Base-by-base conservation (phyloP, 2,888 invertebrate genomes). In the Drosophila acutilabella region DNA sequence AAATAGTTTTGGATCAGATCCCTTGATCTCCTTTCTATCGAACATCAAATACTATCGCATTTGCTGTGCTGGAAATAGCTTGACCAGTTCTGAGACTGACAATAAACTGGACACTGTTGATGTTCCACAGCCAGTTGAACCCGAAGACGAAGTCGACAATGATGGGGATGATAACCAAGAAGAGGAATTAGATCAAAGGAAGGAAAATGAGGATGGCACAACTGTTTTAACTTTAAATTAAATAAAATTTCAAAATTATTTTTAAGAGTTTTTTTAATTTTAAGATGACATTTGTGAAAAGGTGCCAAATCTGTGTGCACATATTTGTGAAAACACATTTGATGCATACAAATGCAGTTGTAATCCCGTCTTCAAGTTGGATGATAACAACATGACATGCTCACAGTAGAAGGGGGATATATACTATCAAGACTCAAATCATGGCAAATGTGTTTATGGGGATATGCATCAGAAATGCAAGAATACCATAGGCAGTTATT, bases 401-500 rank as follows among this genome's bases (percentile, higher is more conserved):
- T 88, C 89, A 3, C 74, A 10, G 26, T 48, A 51, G 2, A 64
- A 66, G 11, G 68, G 57, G 1, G n/a, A 23, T 4, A 90, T 94
- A 2, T 94, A 93, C 71, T 86, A 89, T 67, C 91, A 91, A 50
- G 93, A 83, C 91, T 71, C 83, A 80, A 13, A 91, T 18, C 91
- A 89, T 53, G 78, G 89, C 11, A 90, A 92, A 48, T 94, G 94
- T 75, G 91, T 80, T 91, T 96, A 97, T 90, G 93, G 96, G 52
- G 93, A 96, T 86, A 93, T 93, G 50, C 94, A 94, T 80, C 95
- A 96, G 89, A 89, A 93, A 11, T 97, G 97, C 89, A 92, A 93
- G 7, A 97, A 97, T 87, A 95, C 94, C 0, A 89, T 93, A 13
- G 96, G 96, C 4, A 95, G 95, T 60, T 96, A 94, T 87, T 89